phyloP scores from a whole-genome alignment of 2,797 vertebrate genomes.

The Myoxocephalus aenaeus region DNA sequence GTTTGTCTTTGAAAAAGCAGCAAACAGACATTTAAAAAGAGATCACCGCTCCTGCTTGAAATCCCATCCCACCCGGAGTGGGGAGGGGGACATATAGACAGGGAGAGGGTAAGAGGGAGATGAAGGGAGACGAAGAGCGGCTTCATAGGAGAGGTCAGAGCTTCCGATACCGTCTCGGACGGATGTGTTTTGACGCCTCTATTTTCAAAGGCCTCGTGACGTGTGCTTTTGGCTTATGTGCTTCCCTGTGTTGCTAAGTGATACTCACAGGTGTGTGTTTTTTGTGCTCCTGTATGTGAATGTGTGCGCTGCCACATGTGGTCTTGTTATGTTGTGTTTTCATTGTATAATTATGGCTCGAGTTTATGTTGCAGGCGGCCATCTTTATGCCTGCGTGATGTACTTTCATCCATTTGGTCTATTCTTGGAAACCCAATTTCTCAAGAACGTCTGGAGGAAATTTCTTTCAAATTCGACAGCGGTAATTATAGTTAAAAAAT shows the following conservation, averaged over 20 bases:
- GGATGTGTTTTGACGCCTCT: slow-evolving; percentile 31
- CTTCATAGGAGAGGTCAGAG: slow-evolving; percentile 21
- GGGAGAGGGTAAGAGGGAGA: background rate
- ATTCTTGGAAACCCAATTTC: no score
- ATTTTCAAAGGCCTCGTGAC: slow-evolving; percentile 12
- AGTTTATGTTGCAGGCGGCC: background rate
- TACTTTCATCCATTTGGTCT: no score
- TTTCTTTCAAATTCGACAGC: no score
- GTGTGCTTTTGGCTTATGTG: background rate
- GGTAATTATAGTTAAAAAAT: no score
- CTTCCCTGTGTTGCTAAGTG: background rate
- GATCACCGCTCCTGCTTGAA: slow-evolving; percentile 50
- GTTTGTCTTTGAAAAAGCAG: slow-evolving; percentile 42
- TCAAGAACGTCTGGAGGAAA: no score
- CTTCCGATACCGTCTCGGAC: slow-evolving; percentile 6
- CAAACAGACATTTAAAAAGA: slow-evolving; percentile 24
- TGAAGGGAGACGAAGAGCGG: background rate
- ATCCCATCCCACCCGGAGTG: slow-evolving; percentile 28
- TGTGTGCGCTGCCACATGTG: background rate
- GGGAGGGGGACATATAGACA: background rate
- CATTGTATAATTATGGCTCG: background rate
- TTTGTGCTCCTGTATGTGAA: background rate
- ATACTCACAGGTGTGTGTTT: background rate
- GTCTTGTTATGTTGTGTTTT: background rate
- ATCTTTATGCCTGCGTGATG: no score